Base-by-base conservation (phyloP, 2,888 invertebrate species). In the Eupithecia pulchellata region DNA sequence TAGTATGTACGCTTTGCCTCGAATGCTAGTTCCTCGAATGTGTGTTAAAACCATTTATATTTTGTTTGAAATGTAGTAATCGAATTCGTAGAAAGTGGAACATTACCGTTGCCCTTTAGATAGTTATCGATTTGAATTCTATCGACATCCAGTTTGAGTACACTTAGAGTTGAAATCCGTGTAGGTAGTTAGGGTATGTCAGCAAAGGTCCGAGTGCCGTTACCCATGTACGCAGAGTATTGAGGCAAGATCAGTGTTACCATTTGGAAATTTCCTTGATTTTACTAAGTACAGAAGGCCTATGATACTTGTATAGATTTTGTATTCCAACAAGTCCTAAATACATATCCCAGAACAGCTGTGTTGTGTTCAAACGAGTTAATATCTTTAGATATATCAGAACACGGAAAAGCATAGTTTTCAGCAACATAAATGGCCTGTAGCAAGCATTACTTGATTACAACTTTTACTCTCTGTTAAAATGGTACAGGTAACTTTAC, bases 191-290 rank as follows among this genome's bases (percentile, higher is more conserved):
- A 60, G 73, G 78, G 75, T 68, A 72, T 83, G 85, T 86, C 87
- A 84, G 83, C 79, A 77, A 81, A 82, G 84, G 83, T 83, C 84
- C 82, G 77, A 79, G 78, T 79, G 78, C 75, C 66, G 76, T 78
- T 79, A 79, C 72, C 58, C 63, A 66, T 55, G 52, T 58, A n/a
- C 32, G 13, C 64, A 66, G 20, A 64, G 63, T 69, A 42, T 55
- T 67, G 29, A 17, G n/a, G 17, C 20, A 36, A 62, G 62, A 68
- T 11, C 66, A 72, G 66, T 36, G 52, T 32, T 27, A 63, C 65
- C 68, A 57, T 58, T 36, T 9, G 34, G 36, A 39, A 57, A 58
- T 39, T n/a, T 42, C 20, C 34, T 32, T 14, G 25, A 34, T 25
- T 42, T 25, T 3, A 25, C 11, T 17, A 57, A 17, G 2, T 29